Base-by-base conservation (phyloP, 2,113 vertebrate species). In the Lophura nycthemera region DNA sequence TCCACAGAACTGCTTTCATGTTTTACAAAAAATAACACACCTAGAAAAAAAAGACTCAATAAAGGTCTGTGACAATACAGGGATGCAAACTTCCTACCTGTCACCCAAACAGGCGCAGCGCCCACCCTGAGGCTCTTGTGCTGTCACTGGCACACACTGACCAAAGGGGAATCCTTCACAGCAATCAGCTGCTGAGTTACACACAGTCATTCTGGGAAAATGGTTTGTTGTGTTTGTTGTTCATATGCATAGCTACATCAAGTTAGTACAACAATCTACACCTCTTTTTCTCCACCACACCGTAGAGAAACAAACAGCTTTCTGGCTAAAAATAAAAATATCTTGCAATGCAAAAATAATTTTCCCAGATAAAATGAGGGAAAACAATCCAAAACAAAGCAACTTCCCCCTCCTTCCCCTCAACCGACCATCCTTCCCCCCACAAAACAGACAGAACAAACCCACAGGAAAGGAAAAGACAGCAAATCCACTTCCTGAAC, bases 141-240 rank as follows among this genome's bases (percentile, higher is more conserved):
- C 99, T 0, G 99, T 99, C 99, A 99, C 99, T 85, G 99, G 89
- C 2, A 98, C 99, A 15, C 98, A 98, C 24, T 98, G 96, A 54
- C 98, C 98, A 70, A 99, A 99, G 0, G 99, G 99, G 78, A 99
- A 88, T 3, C 98, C 95, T 47, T 98, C 97, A 50, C 99, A 99
- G 80, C 99, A 99, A 97, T 99, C 99, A 48, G 99, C 98, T 78
- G 99, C 98, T 89, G 99, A 97, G 91, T 99, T 99, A 99, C 99
- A 99, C 98, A 50, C n/a, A n/a, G 99, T 99, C 52, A 99, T 99
- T 54, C 99, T 99, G 82, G 10, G 96, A 96, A 92, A 73, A 81
- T 5, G 3, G 15, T 84, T 74, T 24, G 11, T 89, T 93, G 63
- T 36, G 25, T 57, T 65, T 45, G 43, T 45, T 81, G 91, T 34